These are phyloP conservation scores for Phyllotreta cruciferae DNA, from an alignment of 2,888 invertebrate genomes.

Conservation along the genomic window DNA sequence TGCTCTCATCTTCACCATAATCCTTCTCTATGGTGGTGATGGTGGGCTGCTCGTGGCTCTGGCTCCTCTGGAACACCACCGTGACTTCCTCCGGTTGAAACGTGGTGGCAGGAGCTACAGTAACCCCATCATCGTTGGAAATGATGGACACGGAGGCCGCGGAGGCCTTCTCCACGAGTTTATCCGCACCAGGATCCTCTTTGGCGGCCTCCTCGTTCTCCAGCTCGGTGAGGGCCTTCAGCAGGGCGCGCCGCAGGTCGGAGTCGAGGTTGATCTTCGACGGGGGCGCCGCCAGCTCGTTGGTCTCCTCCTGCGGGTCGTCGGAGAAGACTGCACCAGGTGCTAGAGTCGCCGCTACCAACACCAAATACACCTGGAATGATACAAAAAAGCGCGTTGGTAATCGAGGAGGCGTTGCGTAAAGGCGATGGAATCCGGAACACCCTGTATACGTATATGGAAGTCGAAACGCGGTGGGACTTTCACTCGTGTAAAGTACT, in stretches of 20 bases:
- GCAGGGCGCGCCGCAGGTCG: slow-evolving; percentile 75
- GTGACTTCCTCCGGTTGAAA: slow-evolving; percentile 39
- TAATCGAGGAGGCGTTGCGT: background rate
- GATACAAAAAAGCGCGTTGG: slow-evolving; percentile 9
- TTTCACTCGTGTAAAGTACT: no score
- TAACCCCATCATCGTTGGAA: slow-evolving; percentile 27
- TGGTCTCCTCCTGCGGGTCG: slow-evolving; percentile 23
- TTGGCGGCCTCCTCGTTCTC: slow-evolving; percentile 68
- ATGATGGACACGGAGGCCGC: slow-evolving; percentile 68
- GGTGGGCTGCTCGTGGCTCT: slow-evolving; percentile 50
- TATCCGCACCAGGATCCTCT: slow-evolving; percentile 48
- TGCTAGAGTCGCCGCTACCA: slow-evolving; percentile 1
- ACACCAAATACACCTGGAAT: slow-evolving; percentile 27
- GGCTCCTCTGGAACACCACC: slow-evolving; percentile 54
- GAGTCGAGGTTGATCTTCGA: slow-evolving; percentile 69
- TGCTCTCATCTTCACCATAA: slow-evolving; percentile 49
- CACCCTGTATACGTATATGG: background rate
- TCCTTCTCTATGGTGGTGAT: slow-evolving; percentile 47
- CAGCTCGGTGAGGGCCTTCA: slow-evolving; percentile 78
- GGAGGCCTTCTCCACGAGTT: slow-evolving; percentile 59
- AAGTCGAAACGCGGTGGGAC: background rate
- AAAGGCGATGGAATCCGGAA: slow-evolving; percentile 16
- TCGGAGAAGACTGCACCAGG: slow-evolving; percentile 15
- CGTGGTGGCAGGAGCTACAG: slow-evolving; percentile 45
- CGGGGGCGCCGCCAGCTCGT: slow-evolving; percentile 23